phyloP scores from a whole-genome alignment of 2,113 vertebrate species.

The Promerops cafer region DNA sequence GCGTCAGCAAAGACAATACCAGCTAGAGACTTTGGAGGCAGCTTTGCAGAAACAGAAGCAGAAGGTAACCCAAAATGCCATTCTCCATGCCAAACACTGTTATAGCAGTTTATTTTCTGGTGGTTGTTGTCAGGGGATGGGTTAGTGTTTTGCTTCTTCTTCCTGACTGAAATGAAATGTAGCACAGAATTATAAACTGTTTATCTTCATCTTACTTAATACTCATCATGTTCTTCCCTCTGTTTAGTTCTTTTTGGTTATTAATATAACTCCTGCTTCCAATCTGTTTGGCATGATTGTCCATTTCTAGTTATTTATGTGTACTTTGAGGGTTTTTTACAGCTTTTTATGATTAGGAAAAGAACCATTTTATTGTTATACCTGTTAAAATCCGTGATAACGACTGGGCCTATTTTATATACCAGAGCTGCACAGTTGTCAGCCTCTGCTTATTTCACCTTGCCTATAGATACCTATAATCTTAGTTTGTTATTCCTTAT shows the following conservation, averaged over 20 bases:
- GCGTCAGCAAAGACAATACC: conserved; percentile 86
- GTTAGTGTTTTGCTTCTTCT: not conserved
- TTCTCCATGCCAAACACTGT: not conserved
- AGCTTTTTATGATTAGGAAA: not conserved
- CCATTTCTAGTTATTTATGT: not conserved
- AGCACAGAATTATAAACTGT: not conserved
- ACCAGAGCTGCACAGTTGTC: not conserved
- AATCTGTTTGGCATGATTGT: not conserved
- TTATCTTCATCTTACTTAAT: not conserved
- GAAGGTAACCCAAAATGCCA: conserved; percentile 72
- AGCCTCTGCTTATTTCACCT: not conserved
- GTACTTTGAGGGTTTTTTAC: not conserved
- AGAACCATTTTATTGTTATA: not conserved
- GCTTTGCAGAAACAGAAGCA: conserved; percentile 89
- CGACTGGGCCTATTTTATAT: fast-evolving
- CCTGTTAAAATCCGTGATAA: not conserved
- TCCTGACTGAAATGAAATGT: not conserved
- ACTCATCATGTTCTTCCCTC: not conserved
- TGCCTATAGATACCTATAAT: not conserved
- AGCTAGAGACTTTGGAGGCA: conserved; percentile 85
- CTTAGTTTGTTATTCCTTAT: not conserved
- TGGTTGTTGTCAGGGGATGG: not conserved
- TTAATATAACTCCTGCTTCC: not conserved
- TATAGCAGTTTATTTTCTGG: not conserved
- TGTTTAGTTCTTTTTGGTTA: not conserved